These are phyloP conservation scores for Poecile atricapillus DNA, from an alignment of 2,113 vertebrate species.

Conservation along the genomic window DNA sequence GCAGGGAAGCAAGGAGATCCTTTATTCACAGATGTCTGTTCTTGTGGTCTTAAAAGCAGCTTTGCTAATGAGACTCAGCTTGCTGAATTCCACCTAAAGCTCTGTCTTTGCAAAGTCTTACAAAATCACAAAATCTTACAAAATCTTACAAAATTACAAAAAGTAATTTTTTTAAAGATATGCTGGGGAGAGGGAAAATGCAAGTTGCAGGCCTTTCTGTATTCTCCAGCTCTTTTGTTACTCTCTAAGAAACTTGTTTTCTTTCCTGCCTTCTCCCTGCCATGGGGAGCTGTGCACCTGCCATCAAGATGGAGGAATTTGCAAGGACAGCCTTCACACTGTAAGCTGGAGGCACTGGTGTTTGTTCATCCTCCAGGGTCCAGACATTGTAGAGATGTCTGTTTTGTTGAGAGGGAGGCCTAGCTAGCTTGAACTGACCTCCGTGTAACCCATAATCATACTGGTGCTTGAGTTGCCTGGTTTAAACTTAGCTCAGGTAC, in stretches of 20 bases:
- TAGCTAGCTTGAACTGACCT: not conserved
- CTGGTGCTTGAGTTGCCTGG: not conserved
- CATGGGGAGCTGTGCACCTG: not conserved
- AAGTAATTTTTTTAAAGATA: not conserved
- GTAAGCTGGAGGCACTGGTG: conserved; percentile 17
- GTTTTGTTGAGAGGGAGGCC: not conserved
- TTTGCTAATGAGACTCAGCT: not conserved
- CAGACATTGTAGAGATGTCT: not conserved
- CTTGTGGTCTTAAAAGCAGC: not conserved
- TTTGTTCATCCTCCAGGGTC: not conserved
- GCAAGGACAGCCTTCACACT: conserved; percentile 2
- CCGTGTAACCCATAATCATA: not conserved
- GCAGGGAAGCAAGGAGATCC: not conserved
- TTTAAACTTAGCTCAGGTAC: not conserved
- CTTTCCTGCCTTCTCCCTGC: conserved; percentile 35
- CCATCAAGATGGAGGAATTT: not conserved
- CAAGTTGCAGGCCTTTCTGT: not conserved
- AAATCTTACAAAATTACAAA: no score
- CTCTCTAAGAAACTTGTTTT: not conserved
- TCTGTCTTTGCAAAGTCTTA: not conserved
- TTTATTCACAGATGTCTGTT: not conserved
- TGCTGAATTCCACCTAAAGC: not conserved
- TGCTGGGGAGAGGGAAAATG: not conserved
- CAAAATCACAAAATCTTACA: no score
- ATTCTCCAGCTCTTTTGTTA: not conserved